These are phyloP conservation scores for Typhlichthys subterraneus DNA, from an alignment of 2,797 vertebrate species.

Conservation along the genomic window DNA sequence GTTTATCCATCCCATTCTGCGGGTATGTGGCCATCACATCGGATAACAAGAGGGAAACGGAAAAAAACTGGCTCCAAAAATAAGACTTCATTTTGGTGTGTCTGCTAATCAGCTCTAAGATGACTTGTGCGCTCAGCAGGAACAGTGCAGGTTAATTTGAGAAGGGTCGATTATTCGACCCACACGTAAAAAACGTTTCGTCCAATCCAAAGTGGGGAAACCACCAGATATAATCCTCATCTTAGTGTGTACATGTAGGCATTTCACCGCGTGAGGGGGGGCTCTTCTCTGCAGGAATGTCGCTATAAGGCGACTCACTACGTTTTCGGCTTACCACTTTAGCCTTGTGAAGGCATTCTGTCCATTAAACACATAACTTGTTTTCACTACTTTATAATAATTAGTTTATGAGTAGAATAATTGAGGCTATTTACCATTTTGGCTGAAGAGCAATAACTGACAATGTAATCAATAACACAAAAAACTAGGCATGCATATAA, in stretches of 20 bases:
- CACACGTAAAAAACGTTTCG: slow-evolving; percentile 41
- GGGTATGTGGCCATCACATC: slow-evolving; percentile 66
- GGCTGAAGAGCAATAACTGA: background rate
- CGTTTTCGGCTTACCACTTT: no score
- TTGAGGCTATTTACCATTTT: no score
- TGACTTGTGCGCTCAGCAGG: slow-evolving; percentile 28
- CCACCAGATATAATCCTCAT: slow-evolving; percentile 16
- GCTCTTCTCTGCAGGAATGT: no score
- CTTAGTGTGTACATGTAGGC: background rate
- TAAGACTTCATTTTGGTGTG: slow-evolving; percentile 61
- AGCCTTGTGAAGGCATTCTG: no score
- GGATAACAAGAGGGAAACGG: slow-evolving; percentile 62
- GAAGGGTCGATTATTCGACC: slow-evolving; percentile 17
- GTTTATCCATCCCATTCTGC: slow-evolving; percentile 51
- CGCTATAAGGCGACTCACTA: no score
- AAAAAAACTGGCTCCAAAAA: slow-evolving; percentile 62
- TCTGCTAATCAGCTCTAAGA: slow-evolving; percentile 18
- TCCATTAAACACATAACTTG: no score
- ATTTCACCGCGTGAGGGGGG: no score
- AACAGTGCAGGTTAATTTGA: slow-evolving; percentile 52
- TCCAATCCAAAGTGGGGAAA: slow-evolving; percentile 64
- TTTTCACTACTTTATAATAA: no score
- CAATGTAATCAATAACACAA: no score
- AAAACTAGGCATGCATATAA: slow-evolving; percentile 9
- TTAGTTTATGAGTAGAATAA: no score